Conservation (phyloP, 2,888 invertebrate genomes). For the Octodonta nipae region DNA sequence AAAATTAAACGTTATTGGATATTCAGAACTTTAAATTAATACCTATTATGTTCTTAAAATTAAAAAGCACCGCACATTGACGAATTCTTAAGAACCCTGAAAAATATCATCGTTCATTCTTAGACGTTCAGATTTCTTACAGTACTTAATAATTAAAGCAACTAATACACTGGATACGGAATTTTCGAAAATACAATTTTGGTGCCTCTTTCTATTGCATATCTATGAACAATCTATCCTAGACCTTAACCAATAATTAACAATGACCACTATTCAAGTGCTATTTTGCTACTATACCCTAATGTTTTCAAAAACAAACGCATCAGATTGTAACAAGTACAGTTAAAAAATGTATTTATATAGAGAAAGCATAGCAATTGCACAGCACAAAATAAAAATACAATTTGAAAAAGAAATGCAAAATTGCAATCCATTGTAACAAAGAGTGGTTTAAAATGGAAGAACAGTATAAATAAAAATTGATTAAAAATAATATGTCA, state of each 20-base stretch:
- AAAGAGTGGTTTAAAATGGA: background rate
- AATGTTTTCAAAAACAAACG: constrained; percentile 6
- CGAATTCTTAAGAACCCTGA: no score
- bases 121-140: no score
- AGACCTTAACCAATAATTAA: constrained; percentile 33
- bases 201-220: constrained; percentile 23
- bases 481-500: background rate
- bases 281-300: constrained; percentile 20
- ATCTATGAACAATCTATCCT: constrained; percentile 25
- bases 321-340: constrained; percentile 7
- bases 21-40: no score
- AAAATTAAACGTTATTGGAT: no score
- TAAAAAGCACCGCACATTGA: no score
- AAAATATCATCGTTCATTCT: no score
- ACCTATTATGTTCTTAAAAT: no score
- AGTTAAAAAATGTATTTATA: constrained; percentile 15
- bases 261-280: constrained; percentile 31
- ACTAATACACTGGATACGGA: constrained; percentile 13
- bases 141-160: constrained; percentile 14
- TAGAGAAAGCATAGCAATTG: constrained; percentile 24
- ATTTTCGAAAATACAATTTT: constrained; percentile 12
- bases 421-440: background rate
- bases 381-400: constrained; percentile 2
- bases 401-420: background rate
- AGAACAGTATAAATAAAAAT: no score